These are phyloP conservation scores for Patella ulyssiponensis DNA, from an alignment of 2,888 invertebrate genomes.

Conservation along the genomic window DNA sequence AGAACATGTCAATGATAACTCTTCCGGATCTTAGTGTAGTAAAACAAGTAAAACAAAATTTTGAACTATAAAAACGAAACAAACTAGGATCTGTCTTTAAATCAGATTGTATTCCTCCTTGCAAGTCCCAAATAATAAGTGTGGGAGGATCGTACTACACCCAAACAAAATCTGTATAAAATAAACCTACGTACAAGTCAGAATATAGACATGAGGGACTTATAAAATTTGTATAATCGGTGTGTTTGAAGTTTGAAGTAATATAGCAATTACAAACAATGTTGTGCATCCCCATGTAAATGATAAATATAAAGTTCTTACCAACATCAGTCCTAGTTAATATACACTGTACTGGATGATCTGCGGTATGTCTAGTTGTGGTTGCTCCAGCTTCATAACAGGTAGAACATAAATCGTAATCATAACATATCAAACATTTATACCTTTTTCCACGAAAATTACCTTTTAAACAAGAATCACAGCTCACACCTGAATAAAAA, in stretches of 20 bases:
- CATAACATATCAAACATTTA: constrained; percentile 99
- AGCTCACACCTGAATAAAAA: constrained; percentile 87
- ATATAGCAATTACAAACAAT: not conserved
- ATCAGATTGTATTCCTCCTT: no score
- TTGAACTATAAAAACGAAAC: no score
- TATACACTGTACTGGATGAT: constrained; percentile 99
- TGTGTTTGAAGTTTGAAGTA: not conserved
- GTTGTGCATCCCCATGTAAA: not conserved
- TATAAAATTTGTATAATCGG: not conserved
- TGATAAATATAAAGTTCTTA: constrained; percentile 60
- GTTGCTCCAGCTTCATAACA: constrained; percentile 83
- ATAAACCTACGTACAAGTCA: no score
- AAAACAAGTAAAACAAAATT: no score
- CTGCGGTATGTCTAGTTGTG: constrained; percentile 85
- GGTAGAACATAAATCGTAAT: constrained; percentile 97
- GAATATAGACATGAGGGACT: no score
- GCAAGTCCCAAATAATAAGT: no score
- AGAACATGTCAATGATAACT: no score
- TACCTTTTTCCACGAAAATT: constrained; percentile 97
- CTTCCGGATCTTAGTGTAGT: no score
- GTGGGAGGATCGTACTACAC: no score
- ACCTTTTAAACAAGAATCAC: constrained; percentile 98
- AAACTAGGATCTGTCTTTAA: no score
- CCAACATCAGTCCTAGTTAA: constrained; percentile 95
- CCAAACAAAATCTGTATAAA: no score